These are phyloP conservation scores for Tinea pellionella DNA, from an alignment of 2,888 invertebrate genomes.

Conservation along the genomic window DNA sequence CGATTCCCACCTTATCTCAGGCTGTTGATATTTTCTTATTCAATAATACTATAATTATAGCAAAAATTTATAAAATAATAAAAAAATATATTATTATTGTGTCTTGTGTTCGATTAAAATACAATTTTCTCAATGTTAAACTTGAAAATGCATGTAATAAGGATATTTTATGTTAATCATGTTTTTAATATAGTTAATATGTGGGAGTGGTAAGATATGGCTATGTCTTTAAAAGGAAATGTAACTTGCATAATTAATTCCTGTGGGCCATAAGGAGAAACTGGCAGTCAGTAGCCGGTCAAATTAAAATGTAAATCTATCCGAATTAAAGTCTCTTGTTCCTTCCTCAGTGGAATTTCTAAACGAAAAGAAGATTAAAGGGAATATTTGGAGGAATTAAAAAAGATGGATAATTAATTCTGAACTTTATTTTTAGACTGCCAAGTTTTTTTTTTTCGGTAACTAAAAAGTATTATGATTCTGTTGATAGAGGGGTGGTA, in stretches of 20 bases:
- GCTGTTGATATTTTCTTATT: too few species aligned
- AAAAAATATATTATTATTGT: too few species aligned
- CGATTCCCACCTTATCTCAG: too few species aligned
- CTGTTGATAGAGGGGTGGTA: too few species aligned
- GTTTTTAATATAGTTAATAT: background rate
- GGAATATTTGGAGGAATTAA: background rate
- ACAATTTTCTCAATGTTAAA: too few species aligned
- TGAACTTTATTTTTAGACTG: background rate
- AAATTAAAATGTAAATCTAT: conserved; percentile 13
- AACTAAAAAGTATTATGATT: too few species aligned
- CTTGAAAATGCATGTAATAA: background rate
- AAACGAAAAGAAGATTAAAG: background rate
- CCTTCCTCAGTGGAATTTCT: background rate
- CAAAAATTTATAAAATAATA: too few species aligned
- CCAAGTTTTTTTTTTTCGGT: background rate
- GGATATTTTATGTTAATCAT: background rate
- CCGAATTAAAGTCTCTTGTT: conserved; percentile 10
- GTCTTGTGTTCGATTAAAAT: too few species aligned
- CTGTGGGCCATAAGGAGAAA: background rate
- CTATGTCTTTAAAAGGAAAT: background rate
- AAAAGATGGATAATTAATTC: background rate
- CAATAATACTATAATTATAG: too few species aligned
- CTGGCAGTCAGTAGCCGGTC: background rate
- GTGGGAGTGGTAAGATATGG: background rate
- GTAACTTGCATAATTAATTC: conserved; percentile 4